phyloP scores from a whole-genome alignment of 2,113 vertebrate genomes.

The Phasianus colchicus region DNA sequence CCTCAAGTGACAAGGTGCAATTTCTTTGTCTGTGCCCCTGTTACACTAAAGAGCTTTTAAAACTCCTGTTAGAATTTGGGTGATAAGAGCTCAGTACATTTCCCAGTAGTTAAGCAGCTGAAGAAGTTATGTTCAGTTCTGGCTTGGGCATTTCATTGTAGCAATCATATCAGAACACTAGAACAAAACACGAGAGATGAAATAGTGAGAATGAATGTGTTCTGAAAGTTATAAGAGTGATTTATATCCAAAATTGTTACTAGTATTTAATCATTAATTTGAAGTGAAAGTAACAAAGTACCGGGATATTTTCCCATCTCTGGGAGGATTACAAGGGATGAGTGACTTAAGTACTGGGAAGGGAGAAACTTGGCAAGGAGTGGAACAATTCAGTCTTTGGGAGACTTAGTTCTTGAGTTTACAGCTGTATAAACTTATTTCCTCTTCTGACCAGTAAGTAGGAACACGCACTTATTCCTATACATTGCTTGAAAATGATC shows the following conservation, averaged over 20 bases:
- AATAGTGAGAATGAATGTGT: neutral
- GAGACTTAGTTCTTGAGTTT: neutral
- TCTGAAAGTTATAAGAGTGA: neutral
- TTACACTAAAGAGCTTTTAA: neutral
- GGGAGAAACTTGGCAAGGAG: neutral
- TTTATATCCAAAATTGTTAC: neutral
- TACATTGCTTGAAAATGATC: neutral
- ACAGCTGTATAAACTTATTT: neutral
- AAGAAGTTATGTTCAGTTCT: neutral
- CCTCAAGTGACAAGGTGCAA: neutral
- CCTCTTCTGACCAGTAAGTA: neutral
- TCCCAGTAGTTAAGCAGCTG: neutral
- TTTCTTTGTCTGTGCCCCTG: neutral
- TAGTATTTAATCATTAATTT: neutral
- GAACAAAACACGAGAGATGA: fast-evolving
- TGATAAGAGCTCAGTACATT: neutral
- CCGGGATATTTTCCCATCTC: neutral
- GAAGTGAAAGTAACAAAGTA: neutral
- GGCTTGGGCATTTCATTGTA: neutral
- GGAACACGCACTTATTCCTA: neutral
- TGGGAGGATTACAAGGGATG: neutral
- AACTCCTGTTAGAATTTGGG: neutral
- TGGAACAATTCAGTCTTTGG: neutral
- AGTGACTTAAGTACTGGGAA: neutral
- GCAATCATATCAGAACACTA: neutral